Evolutionary conservation across 2,797 vertebrate genomes (phyloP).

Genomic region (Sparidentex hasta): DNA sequence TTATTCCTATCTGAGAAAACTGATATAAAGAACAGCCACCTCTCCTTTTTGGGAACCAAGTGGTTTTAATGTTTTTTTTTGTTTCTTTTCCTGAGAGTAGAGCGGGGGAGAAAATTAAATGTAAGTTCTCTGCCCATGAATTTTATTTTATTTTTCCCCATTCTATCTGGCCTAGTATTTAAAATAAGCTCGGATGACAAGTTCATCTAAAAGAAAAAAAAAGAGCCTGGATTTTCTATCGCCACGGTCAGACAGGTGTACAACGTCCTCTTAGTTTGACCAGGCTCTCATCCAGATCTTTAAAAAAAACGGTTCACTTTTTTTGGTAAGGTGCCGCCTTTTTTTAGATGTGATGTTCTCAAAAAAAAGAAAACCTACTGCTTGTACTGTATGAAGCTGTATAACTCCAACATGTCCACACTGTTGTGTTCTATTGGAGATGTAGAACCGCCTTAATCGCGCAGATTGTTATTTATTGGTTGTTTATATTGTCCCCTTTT

Average conservation of each 20-base stretch:
- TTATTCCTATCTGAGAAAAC: conserved; percentile 84
- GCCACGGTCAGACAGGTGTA: conserved; percentile 45
- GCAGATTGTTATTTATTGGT: conserved; percentile 87
- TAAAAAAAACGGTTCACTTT: conserved; percentile 69
- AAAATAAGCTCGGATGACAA: conserved; percentile 62
- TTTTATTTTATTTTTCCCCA: conserved; percentile 28
- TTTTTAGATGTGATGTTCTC: conserved; percentile 74
- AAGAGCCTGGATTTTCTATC: conserved; percentile 42
- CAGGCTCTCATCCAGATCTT: conserved; percentile 63
- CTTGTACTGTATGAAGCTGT: conserved; percentile 85
- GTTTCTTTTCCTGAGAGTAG: conserved; percentile 40
- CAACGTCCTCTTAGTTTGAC: conserved; percentile 65
- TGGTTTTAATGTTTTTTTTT: conserved; percentile 64
- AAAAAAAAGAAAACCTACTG: conserved; percentile 71
- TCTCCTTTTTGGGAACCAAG: conserved; percentile 64
- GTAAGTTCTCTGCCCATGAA: conserved; percentile 48
- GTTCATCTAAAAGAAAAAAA: conserved; percentile 33
- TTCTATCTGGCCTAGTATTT: conserved; percentile 67
- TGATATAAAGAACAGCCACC: conserved; percentile 76
- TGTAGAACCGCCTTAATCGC: conserved; percentile 89
- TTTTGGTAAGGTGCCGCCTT: conserved; percentile 72
- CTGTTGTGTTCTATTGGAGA: conserved; percentile 84
- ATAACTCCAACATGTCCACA: conserved; percentile 81
- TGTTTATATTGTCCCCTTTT: conserved; percentile 80
- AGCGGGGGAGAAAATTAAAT: conserved; percentile 36